A percentile compares a stretch with the other conserved stretches of the same genome.
These are phyloP conservation scores for Antechinus stuartii DNA, from an alignment of 2,113 vertebrate genomes.

Conservation along the genomic window DNA sequence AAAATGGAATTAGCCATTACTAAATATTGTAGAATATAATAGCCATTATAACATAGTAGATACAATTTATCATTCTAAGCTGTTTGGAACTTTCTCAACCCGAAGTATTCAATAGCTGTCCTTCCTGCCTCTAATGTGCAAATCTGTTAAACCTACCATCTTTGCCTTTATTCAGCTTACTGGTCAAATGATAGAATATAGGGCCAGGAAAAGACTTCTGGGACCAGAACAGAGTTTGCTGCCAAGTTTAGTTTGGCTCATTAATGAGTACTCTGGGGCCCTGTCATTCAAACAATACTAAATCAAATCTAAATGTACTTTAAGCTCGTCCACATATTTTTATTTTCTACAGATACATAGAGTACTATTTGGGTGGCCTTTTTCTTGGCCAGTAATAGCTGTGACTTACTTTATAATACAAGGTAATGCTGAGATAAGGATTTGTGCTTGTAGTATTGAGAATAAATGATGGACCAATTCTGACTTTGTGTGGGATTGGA, in stretches of 20 bases:
- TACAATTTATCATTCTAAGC: not conserved
- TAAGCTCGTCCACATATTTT: not conserved
- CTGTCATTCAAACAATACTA: not conserved
- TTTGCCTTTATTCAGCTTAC: not conserved
- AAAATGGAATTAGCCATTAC: not conserved
- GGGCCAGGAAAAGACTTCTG: not conserved
- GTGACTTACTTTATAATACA: not conserved
- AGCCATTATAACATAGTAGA: not conserved
- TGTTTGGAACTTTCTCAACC: not conserved
- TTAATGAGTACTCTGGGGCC: not conserved
- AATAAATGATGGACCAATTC: not conserved
- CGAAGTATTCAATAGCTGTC: not conserved
- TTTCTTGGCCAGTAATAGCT: not conserved
- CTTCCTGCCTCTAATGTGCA: not conserved
- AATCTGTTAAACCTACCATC: not conserved
- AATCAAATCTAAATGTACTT: not conserved
- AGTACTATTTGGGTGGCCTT: not conserved
- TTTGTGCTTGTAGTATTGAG: not conserved
- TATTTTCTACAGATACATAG: not conserved
- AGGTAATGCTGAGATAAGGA: not conserved
- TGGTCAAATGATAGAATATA: not conserved
- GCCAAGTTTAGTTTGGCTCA: not conserved
- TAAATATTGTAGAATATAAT: not conserved
- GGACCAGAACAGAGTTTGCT: not conserved
- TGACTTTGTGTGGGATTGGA: not conserved